Conservation (phyloP, 2,888 invertebrate genomes). For the Aphodius granarius region DNA sequence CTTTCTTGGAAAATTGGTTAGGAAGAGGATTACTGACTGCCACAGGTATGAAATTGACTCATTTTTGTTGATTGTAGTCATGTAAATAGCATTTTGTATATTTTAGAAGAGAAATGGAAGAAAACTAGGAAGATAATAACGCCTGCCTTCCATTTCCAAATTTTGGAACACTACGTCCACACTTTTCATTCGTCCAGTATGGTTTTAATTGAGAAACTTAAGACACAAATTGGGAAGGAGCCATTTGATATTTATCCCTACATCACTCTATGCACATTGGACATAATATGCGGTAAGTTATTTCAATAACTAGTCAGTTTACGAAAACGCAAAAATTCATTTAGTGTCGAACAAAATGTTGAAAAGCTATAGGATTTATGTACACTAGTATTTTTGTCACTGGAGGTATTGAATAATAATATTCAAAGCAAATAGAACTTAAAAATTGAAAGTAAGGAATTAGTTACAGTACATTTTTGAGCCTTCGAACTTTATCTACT, state of each 20-base stretch:
- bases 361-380: too few species aligned
- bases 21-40: constrained; percentile 43
- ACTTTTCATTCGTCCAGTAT: constrained; percentile 53
- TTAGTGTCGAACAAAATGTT: too few species aligned
- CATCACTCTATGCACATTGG: constrained; percentile 61
- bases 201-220: constrained; percentile 60
- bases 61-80: too few species aligned
- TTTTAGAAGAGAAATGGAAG: constrained; percentile 52
- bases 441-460: too few species aligned
- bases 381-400: too few species aligned
- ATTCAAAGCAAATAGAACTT: too few species aligned
- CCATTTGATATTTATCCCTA: constrained; percentile 61
- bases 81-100: too few species aligned
- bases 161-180: constrained; percentile 51
- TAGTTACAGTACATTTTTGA: too few species aligned
- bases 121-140: constrained; percentile 53
- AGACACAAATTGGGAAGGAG: constrained; percentile 45
- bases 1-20: constrained; percentile 41
- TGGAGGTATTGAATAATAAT: too few species aligned
- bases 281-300: constrained; percentile 63
- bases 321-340: too few species aligned
- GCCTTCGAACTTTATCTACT: too few species aligned
- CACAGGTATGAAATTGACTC: constrained; percentile 40
- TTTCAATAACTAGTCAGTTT: too few species aligned
- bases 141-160: constrained; percentile 53